Conservation (phyloP, 2,888 invertebrate genomes). For the Eilema depressum region DNA sequence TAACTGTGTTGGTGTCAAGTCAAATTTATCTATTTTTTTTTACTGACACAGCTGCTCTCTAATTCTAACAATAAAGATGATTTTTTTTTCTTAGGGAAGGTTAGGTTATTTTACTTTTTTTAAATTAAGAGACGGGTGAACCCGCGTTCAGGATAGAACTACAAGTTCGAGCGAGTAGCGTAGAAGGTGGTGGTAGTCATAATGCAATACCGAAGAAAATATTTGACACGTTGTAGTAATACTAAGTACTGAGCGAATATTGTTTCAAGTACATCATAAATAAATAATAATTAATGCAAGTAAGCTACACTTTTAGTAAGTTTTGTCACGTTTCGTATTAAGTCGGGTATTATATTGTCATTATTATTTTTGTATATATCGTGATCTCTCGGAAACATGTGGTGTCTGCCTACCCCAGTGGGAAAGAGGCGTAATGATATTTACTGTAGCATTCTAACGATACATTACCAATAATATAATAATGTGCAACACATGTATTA, state of each 20-base stretch:
- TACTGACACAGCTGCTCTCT: background rate
- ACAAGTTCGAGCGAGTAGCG: background rate
- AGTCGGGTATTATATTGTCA: background rate
- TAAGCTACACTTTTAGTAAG: background rate
- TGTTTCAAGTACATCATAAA: background rate
- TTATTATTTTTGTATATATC: background rate
- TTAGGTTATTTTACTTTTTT: background rate
- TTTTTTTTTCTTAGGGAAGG: too few species aligned
- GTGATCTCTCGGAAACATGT: background rate
- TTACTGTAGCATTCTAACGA: background rate
- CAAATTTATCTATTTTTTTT: background rate
- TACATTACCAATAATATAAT: background rate
- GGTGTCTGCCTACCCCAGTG: background rate
- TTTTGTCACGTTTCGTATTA: background rate
- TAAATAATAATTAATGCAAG: background rate
- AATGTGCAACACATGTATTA: background rate
- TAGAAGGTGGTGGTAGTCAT: background rate
- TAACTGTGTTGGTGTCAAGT: background rate
- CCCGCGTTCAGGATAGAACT: background rate
- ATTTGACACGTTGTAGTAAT: background rate
- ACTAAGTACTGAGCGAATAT: background rate
- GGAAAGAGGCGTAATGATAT: background rate
- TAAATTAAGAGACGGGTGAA: background rate
- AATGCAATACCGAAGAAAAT: background rate
- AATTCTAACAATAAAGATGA: background rate